A percentile compares a stretch with the other conserved stretches of the same genome.
Evolutionary conservation across 2,888 invertebrate species (phyloP).

Genomic region (Drosophila greeni): DNA sequence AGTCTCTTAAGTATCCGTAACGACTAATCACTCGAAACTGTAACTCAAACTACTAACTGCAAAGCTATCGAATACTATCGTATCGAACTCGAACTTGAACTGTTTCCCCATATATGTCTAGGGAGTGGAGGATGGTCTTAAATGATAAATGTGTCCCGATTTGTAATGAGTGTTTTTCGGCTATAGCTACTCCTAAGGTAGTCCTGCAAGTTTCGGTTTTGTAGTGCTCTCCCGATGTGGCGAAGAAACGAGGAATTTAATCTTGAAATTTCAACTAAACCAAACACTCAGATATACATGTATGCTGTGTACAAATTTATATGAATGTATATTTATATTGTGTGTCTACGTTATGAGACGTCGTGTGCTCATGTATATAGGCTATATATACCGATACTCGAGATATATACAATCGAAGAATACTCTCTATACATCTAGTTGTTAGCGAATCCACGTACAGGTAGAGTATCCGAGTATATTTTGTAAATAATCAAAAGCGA

Average conservation of each 20-base stretch:
- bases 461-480: slow-evolving; percentile 33
- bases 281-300: slow-evolving; percentile 53
- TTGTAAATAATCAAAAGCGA: slow-evolving; percentile 40
- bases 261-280: slow-evolving; percentile 46
- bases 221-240: slow-evolving; percentile 34
- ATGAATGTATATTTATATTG: slow-evolving; percentile 54
- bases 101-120: slow-evolving; percentile 37
- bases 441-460: slow-evolving; percentile 44
- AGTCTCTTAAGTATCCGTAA: slow-evolving; percentile 36
- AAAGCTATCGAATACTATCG: slow-evolving; percentile 43
- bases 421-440: slow-evolving; percentile 50
- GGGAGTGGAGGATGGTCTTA: slow-evolving; percentile 16
- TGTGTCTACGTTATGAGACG: slow-evolving; percentile 51
- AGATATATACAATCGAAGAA: slow-evolving; percentile 31
- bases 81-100: slow-evolving; percentile 53
- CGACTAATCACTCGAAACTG: slow-evolving; percentile 44
- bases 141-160: slow-evolving; percentile 9
- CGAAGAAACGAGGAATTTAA: slow-evolving; percentile 62
- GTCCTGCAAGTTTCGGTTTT: slow-evolving; percentile 39
- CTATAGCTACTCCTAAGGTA: slow-evolving; percentile 44
- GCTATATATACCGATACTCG: slow-evolving; percentile 25
- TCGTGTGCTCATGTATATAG: slow-evolving; percentile 43
- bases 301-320: slow-evolving; percentile 71
- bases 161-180: slow-evolving; percentile 29
- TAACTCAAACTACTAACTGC: slow-evolving; percentile 53